Percentiles rank a stretch among this genome's conserved stretches.
phyloP scores from a whole-genome alignment of 2,113 vertebrate genomes.

The Empidonax alnorum region DNA sequence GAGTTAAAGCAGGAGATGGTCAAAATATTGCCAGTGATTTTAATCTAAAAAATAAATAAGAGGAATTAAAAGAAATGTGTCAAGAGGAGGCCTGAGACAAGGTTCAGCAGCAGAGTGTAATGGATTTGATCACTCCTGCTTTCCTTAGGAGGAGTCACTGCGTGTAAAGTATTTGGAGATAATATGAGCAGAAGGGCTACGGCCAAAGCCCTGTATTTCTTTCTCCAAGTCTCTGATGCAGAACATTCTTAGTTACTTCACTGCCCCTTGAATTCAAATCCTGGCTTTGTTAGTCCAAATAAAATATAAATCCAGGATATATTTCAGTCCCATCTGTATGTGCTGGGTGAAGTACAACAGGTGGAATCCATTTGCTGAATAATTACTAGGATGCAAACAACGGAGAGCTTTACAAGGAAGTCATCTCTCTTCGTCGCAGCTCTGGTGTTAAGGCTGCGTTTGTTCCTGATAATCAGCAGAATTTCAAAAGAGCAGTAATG shows the following conservation, averaged over 20 bases:
- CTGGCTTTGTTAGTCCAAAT: slow-evolving; percentile 48
- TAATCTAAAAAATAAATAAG: slow-evolving; percentile 41
- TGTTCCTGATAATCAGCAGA: slow-evolving; percentile 14
- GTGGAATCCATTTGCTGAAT: slow-evolving; percentile 38
- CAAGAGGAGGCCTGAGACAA: slow-evolving; percentile 16
- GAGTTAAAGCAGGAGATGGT: background rate
- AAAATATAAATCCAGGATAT: slow-evolving; percentile 23
- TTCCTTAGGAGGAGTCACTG: slow-evolving; percentile 26
- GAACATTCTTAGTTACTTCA: slow-evolving; percentile 29
- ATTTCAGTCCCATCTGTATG: slow-evolving; percentile 36
- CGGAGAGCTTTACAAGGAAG: slow-evolving; percentile 7
- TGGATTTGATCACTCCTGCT: background rate
- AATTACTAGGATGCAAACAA: slow-evolving; percentile 47
- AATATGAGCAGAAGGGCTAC: slow-evolving; percentile 19
- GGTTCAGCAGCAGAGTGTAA: slow-evolving; percentile 20
- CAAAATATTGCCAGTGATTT: slow-evolving; percentile 36
- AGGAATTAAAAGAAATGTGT: slow-evolving; percentile 35
- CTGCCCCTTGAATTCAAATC: slow-evolving; percentile 58
- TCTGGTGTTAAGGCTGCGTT: slow-evolving; percentile 21
- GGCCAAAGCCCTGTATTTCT: slow-evolving; percentile 20
- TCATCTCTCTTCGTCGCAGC: slow-evolving; percentile 30
- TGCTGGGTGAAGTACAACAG: slow-evolving; percentile 36
- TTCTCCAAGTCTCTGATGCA: slow-evolving; percentile 52
- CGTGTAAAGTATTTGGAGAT: slow-evolving; percentile 40
- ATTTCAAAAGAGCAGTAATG: background rate